Evolutionary conservation across 2,113 vertebrate species (phyloP).

Genomic region (Chaetodon trifascialis): DNA sequence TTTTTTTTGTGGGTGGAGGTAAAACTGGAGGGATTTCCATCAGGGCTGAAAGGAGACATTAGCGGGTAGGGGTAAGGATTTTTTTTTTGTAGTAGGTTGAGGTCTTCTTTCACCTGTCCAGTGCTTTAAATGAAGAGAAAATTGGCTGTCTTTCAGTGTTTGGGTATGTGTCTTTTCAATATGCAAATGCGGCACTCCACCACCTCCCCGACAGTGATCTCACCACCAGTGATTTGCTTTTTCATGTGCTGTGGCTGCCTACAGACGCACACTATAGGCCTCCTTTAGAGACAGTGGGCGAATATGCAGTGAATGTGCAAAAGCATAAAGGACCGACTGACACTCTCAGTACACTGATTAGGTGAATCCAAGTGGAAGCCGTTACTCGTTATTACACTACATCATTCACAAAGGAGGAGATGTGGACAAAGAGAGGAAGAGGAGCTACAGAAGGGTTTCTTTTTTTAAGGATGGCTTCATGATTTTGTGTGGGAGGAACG

Average conservation of each 20-base stretch:
- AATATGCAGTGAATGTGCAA: background rate
- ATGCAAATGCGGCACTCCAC: slow-evolving; percentile 63
- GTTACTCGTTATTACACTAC: background rate
- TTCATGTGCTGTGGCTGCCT: slow-evolving; percentile 26
- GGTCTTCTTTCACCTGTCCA: slow-evolving; percentile 66
- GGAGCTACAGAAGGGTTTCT: background rate
- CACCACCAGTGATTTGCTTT: slow-evolving; percentile 60
- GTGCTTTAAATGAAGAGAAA: slow-evolving; percentile 43
- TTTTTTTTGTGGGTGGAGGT: background rate
- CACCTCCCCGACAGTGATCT: slow-evolving; percentile 49
- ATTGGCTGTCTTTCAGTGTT: slow-evolving; percentile 53
- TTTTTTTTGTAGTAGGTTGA: slow-evolving; percentile 43
- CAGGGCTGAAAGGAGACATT: slow-evolving; percentile 55
- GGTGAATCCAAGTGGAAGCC: background rate
- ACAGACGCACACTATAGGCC: slow-evolving; percentile 17
- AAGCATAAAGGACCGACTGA: background rate
- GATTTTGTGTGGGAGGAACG: background rate
- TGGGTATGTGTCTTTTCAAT: slow-evolving; percentile 59
- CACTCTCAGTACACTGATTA: background rate
- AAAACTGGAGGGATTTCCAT: slow-evolving; percentile 55
- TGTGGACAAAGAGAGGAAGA: background rate
- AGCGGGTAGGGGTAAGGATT: slow-evolving; percentile 6
- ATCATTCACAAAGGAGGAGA: background rate
- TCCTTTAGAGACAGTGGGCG: slow-evolving; percentile 3
- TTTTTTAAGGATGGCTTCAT: background rate